These are phyloP conservation scores for Nasua narica DNA, from an alignment of 2,797 vertebrate species.

Conservation along the genomic window DNA sequence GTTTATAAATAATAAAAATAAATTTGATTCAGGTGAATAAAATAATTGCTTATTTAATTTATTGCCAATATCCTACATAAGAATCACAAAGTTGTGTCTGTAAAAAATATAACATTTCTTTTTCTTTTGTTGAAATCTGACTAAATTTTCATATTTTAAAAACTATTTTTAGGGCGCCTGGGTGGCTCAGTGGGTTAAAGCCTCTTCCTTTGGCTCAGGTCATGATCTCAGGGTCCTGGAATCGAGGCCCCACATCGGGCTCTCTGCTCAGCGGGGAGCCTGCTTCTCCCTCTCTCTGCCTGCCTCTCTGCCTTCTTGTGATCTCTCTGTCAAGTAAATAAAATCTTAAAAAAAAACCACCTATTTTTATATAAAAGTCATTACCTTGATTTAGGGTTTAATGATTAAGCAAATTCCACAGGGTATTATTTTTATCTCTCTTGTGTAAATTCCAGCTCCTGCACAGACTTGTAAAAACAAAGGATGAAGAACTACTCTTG, in stretches of 20 bases:
- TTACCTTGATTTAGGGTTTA: constrained; percentile 20
- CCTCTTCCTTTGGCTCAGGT: no score
- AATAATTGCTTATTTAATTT: neutral
- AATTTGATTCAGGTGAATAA: neutral
- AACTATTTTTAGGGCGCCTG: constrained; percentile 29
- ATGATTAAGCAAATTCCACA: neutral
- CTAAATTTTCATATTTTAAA: constrained; percentile 11
- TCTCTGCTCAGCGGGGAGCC: no score
- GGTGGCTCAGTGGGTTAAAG: no score
- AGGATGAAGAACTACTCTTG: neutral
- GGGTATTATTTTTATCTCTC: neutral
- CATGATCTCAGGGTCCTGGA: no score
- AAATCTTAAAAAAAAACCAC: no score
- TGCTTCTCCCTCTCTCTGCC: no score
- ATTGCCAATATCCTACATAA: neutral
- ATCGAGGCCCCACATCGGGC: no score
- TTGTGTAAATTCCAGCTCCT: neutral
- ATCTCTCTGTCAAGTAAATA: no score
- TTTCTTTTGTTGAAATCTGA: neutral
- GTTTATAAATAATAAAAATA: neutral
- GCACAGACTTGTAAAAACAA: neutral
- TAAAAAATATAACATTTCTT: neutral
- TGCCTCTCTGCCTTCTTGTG: no score
- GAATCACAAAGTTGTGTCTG: neutral
- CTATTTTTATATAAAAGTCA: neutral